Evolutionary conservation across 2,888 invertebrate genomes (phyloP), one percentile per base, ranked within the genome.

Genomic region (Smittia aterrima): DNA sequence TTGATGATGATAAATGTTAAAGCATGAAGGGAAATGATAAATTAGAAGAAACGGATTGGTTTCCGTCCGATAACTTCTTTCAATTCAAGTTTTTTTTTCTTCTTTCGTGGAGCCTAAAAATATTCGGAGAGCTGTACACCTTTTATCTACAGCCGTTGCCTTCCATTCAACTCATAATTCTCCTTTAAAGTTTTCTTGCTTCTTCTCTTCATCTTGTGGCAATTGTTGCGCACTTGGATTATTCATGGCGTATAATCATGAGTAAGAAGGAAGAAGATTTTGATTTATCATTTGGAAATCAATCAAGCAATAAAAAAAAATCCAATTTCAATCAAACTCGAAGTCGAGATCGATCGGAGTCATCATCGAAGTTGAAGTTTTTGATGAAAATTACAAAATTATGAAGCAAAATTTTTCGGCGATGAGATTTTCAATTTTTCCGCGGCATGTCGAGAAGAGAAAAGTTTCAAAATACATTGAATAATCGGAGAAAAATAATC

Each of bases 201-300:
- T 53, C 41, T 53, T 20, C 53, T 68, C 41, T 16, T 64, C 64
- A 27, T 66, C 66, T 38, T 13, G 13, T 22, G 20, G 20, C 54
- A 71, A 54, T 71, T 71, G 72, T 62, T 72, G 72, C 40, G 32
- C 72, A 62, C 72, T 72, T 27, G 54, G 71, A 71, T 71, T 72
- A 72, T 72, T 72, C 71, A 71, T 58, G 71, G 71, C 71, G 32
- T 72, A 62, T 72, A 72, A 58, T 32, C 58, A 40, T 9, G 62
- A 40, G 22, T n/a, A 24, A 70, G 41, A 70, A 25, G 22, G n/a
- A 41, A 22, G 41, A 38, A 68, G 40, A 2, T 41, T 73, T 41
- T 73, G 73, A 73, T 73, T 73, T 73, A 73, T 73, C 73, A 73
- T 73, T 71, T 64, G 9, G 40, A 73, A 73, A 73, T 73, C 73